Base-by-base conservation (phyloP, 2,888 invertebrate genomes). In the Apomyelois bistriatella region DNA sequence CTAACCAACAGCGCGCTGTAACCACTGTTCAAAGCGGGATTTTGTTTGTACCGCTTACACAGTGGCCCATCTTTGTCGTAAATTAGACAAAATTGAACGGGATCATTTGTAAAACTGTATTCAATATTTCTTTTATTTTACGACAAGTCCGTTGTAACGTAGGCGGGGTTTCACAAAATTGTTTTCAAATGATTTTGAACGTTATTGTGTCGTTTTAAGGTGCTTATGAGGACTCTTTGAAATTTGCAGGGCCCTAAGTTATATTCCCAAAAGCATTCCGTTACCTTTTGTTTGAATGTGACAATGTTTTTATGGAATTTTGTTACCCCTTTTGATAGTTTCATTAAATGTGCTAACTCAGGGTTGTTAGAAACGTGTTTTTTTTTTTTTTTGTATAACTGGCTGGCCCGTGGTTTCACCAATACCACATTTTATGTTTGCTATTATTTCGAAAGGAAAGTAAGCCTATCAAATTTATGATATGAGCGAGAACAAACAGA, bases 21-120 rank as follows among this genome's bases (percentile, higher is more conserved):
- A 57, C 65, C 73, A 65, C 73, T 70, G 68, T 69, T 64, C 66
- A 63, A 71, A 82, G 82, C 83, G 82, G 82, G 72, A 60, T 72
- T 10, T 56, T 67, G 71, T 76, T 70, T 73, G 68, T 70, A 67
- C 76, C 75, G 76, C 73, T 72, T 54, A 72, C 76, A 82, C 81
- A 79, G 83, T 78, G 77, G 66, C 64, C 83, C 83, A 82, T 74
- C 70, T 80, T 68, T 57, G 73, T 75, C 76, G 68, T 88, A 88
- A 87, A 88, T 83, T 74, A 78, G 59, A 76, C 74, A 76, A 74
- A 80, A 78, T 76, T 74, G 66, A 85, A 88, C 89, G 87, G 89
- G 76, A 89, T 59, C 70, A 64, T 86, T 87, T 85, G 89, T 88
- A 72, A 76, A 84, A 82, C 81, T 76, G 82, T 81, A 70, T 68